These are phyloP conservation scores for Syngnathus acus DNA, from an alignment of 2,797 vertebrate species.

Conservation along the genomic window DNA sequence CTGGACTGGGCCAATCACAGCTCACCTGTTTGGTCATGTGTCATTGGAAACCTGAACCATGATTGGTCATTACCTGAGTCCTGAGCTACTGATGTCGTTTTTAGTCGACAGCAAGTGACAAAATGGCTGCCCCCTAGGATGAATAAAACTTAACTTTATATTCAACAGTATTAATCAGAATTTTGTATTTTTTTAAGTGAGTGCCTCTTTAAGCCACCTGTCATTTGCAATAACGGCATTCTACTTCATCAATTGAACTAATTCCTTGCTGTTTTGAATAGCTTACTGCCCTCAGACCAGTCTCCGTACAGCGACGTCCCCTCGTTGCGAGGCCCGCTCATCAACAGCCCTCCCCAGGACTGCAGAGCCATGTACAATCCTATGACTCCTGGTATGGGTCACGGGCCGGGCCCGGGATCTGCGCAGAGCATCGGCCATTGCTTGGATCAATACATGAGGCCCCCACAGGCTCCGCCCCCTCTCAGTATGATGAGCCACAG, in stretches of 20 bases:
- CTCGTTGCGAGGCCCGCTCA: constrained; percentile 51
- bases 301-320: constrained; percentile 67
- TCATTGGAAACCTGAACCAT: too few relatives aligned
- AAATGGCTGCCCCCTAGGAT: too few relatives aligned
- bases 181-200: background rate
- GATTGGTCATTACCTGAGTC: too few relatives aligned
- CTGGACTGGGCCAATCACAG: too few relatives aligned
- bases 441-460: constrained; percentile 84
- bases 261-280: constrained; percentile 15
- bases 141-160: too few relatives aligned
- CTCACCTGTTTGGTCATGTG: too few relatives aligned
- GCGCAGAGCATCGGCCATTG: constrained; percentile 66
- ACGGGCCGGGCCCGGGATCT: constrained; percentile 56
- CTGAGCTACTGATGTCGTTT: too few relatives aligned
- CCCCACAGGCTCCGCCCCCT: constrained; percentile 69
- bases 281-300: constrained; percentile 61
- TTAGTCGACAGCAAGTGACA: too few relatives aligned
- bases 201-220: background rate
- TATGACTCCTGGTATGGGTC: constrained; percentile 67
- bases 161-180: too few relatives aligned
- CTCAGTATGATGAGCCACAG: constrained; percentile 73
- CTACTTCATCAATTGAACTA: background rate
- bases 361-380: constrained; percentile 80
- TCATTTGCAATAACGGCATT: too few relatives aligned
- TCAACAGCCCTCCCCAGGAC: constrained; percentile 59